Evolutionary conservation across 2,888 invertebrate genomes (phyloP).

Genomic region (Diarsia brunnea): DNA sequence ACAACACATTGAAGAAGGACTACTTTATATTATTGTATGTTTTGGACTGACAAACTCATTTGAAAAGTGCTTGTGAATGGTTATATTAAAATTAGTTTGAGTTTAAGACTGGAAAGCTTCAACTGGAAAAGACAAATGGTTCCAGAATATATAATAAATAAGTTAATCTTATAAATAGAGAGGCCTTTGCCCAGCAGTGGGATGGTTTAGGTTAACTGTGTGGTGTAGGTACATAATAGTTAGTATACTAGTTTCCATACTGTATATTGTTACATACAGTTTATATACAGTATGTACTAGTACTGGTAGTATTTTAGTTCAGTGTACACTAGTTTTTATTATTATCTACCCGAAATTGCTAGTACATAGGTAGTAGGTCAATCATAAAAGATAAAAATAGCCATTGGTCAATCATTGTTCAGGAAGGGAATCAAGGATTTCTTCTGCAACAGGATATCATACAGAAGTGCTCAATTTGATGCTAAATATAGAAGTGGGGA

Average conservation of each 20-base stretch:
- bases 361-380: background rate
- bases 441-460: constrained; percentile 41
- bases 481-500: constrained; percentile 75
- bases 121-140: background rate
- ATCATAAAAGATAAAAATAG: constrained; percentile 1
- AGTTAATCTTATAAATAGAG: background rate
- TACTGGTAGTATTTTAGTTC: too few relatives aligned
- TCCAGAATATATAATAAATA: background rate
- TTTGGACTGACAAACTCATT: background rate
- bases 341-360: background rate
- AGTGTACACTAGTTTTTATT: background rate
- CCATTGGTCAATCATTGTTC: background rate
- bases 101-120: too few relatives aligned
- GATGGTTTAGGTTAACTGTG: too few relatives aligned
- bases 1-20: background rate
- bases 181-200: too few relatives aligned
- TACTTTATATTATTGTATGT: background rate
- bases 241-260: background rate
- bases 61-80: background rate
- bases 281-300: too few relatives aligned
- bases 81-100: background rate
- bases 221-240: background rate
- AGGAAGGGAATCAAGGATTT: constrained; percentile 33
- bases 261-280: too few relatives aligned
- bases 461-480: constrained; percentile 42